phyloP scores from a whole-genome alignment of 1,140 invertebrate genomes.

The Megalonaias nervosa region DNA sequence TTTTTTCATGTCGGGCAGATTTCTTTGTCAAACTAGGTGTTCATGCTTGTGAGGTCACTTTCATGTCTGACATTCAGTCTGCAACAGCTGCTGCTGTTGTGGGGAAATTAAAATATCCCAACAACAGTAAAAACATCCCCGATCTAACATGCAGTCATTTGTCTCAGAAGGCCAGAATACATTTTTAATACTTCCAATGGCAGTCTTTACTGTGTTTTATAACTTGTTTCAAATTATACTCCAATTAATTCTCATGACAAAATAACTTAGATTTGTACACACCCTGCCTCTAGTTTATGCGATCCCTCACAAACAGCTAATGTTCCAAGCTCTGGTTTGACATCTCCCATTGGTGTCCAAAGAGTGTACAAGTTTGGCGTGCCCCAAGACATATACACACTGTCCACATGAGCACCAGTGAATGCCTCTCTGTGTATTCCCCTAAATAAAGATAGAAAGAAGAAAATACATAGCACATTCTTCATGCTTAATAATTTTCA shows the following conservation, averaged over 20 bases:
- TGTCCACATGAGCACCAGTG: slow-evolving; percentile 66
- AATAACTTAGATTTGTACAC: neutral
- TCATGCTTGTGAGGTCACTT: no score
- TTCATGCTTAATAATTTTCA: neutral
- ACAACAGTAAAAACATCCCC: no score
- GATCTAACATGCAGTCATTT: no score
- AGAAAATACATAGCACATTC: neutral
- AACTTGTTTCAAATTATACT: neutral
- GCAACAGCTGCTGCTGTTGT: no score
- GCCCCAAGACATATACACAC: slow-evolving; percentile 65
- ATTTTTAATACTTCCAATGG: no score
- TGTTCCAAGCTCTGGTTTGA: slow-evolving; percentile 56
- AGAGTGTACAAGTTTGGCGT: slow-evolving; percentile 55
- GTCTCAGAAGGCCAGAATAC: no score
- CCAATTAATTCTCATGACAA: neutral
- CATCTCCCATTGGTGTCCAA: slow-evolving; percentile 66
- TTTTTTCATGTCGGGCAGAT: no score
- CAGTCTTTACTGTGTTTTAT: neutral
- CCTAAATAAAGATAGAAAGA: slow-evolving; percentile 31
- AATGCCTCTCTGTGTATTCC: slow-evolving; percentile 56
- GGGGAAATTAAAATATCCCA: no score
- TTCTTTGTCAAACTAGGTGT: no score
- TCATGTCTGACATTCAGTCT: no score
- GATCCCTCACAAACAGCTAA: slow-evolving; percentile 63
- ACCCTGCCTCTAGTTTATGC: slow-evolving; percentile 49